Evolutionary conservation across 2,113 vertebrate genomes (phyloP).

Genomic region (Cnemophilus loriae): DNA sequence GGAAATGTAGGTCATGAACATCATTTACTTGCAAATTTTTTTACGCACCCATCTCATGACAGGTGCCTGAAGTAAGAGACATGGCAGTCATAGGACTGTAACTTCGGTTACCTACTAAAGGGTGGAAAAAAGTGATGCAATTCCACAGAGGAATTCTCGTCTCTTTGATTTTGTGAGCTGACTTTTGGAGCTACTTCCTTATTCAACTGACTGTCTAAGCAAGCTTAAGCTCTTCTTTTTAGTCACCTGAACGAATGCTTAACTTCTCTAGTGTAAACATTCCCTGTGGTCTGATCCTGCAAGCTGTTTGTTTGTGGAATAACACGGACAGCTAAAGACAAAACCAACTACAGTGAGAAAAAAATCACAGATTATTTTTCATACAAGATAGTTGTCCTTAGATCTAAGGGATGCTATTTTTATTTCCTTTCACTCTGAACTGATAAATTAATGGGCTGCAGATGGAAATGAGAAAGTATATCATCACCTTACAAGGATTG

Average conservation of each 20-base stretch:
- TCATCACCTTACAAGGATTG: neutral
- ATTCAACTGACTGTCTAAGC: neutral
- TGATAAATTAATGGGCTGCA: neutral
- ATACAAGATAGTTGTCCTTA: neutral
- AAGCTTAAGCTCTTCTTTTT: neutral
- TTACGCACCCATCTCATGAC: neutral
- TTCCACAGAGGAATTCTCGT: neutral
- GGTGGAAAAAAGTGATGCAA: neutral
- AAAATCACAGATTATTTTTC: neutral
- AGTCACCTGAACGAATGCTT: neutral
- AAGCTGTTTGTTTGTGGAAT: neutral
- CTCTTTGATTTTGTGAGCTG: neutral
- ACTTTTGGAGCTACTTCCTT: neutral
- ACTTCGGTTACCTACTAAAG: neutral
- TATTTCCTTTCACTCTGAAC: neutral
- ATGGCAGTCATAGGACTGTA: neutral
- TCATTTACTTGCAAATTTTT: neutral
- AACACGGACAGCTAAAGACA: neutral
- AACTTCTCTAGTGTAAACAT: neutral
- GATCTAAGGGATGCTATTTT: neutral
- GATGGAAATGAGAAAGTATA: neutral
- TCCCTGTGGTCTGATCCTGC: neutral
- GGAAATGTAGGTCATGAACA: neutral
- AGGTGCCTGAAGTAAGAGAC: neutral
- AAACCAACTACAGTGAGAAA: neutral